Percentiles rank a stretch among this genome's conserved stretches.
phyloP scores from a whole-genome alignment of 1,140 invertebrate species.

The Helicoverpa armigera region DNA sequence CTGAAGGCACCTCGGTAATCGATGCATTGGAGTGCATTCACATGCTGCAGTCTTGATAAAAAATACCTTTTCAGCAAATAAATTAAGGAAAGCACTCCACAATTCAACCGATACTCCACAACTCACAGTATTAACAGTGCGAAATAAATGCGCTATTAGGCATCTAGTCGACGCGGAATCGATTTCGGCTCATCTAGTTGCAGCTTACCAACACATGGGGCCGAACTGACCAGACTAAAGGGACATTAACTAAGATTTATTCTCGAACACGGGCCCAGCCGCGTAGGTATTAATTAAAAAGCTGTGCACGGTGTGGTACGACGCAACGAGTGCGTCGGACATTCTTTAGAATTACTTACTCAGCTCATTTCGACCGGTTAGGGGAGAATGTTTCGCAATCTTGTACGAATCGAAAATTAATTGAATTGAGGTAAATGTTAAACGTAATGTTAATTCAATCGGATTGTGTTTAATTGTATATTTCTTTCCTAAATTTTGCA shows the following conservation, averaged over 20 bases:
- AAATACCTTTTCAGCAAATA: slow-evolving; percentile 24
- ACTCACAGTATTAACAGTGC: slow-evolving; percentile 1
- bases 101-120: slow-evolving; percentile 35
- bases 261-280: slow-evolving; percentile 59
- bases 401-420: slow-evolving; percentile 12
- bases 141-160: slow-evolving; percentile 42
- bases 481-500: no score
- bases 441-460: not conserved
- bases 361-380: slow-evolving; percentile 23
- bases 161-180: slow-evolving; percentile 50
- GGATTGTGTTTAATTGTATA: no score
- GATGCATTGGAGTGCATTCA: not conserved
- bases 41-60: no score
- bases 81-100: slow-evolving; percentile 10
- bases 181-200: slow-evolving; percentile 49
- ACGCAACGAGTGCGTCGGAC: slow-evolving; percentile 62
- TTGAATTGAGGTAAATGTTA: slow-evolving; percentile 16
- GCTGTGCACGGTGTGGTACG: slow-evolving; percentile 62
- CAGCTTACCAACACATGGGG: slow-evolving; percentile 59
- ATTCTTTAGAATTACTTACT: slow-evolving; percentile 62
- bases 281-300: slow-evolving; percentile 81
- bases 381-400: slow-evolving; percentile 14
- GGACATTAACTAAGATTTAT: slow-evolving; percentile 85
- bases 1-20: not conserved
- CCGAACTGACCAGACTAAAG: slow-evolving; percentile 61